Evolutionary conservation across 2,797 vertebrate genomes (phyloP).

Genomic region (Rhinella marina): DNA sequence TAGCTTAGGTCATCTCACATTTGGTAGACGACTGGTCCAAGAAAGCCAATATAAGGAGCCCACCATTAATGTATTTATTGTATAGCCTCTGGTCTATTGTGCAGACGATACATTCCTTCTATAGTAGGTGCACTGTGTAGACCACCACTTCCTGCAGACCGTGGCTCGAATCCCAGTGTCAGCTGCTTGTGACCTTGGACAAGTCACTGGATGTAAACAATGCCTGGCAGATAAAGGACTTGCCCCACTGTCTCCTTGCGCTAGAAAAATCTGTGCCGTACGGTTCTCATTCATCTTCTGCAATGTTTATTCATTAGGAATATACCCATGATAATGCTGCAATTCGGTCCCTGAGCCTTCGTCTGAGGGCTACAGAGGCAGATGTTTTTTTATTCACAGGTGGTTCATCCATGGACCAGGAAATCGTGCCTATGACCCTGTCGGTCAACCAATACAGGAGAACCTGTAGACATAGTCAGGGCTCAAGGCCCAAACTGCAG

Average conservation of each 20-base stretch:
- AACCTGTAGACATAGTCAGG: background rate
- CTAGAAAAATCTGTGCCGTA: background rate
- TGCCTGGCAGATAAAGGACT: background rate
- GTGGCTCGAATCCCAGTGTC: constrained; percentile 7
- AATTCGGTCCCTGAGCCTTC: background rate
- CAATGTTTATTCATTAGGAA: background rate
- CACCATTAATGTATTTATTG: background rate
- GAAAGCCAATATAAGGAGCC: background rate
- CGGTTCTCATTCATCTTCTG: background rate
- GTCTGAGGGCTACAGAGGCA: background rate
- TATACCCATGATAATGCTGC: background rate
- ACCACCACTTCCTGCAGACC: background rate
- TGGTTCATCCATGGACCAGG: background rate
- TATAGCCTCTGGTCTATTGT: background rate
- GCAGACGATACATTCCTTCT: too few species aligned
- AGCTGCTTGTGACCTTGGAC: constrained; percentile 35
- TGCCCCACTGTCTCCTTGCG: background rate
- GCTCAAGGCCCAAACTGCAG: too few species aligned
- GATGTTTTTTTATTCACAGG: background rate
- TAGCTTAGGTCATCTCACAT: background rate
- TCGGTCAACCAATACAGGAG: background rate
- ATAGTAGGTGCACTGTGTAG: background rate
- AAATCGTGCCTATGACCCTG: background rate
- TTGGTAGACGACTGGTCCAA: background rate
- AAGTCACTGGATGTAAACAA: constrained; percentile 33